Evolutionary conservation across 2,113 vertebrate genomes (phyloP), one percentile per base, ranked within the genome.

Genomic region (Sclerurus mexicanus): DNA sequence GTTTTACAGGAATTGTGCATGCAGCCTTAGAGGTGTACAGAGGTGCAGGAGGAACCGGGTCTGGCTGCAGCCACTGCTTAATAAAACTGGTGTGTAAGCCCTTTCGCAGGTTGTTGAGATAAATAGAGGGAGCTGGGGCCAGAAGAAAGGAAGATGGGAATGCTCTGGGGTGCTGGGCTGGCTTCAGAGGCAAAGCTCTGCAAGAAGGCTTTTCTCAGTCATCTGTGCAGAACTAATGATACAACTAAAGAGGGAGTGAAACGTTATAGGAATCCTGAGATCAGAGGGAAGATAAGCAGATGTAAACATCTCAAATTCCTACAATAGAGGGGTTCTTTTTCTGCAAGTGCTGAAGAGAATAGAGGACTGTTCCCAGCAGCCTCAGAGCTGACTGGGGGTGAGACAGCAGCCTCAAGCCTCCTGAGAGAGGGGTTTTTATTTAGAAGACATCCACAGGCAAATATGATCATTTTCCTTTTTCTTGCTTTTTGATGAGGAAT

Each of bases 401-500:
- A 94, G 78, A 76, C 60, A 95, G 87, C 81, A 97, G 82, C 87
- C 72, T 50, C 7, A 1, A 87, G 84, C 69, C 96, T 62, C 91
- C 78, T 68, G 91, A 73, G 91, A 77, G 24, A 82, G 67, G 49
- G 58, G 63, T 63, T 76, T 95, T 97, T 94, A 95, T 94, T 95
- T 96, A 87, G 95, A 93, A 91, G 85, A 93, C 46, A 79, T 91
- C 93, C 87, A 96, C 55, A 83, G 93, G 91, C 95, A 95, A 95
- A 92, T 90, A 87, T 23, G 35, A 49, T 75, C 69, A 46, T 58
- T 55, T 84, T 94, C 47, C 62, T 39, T 4, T 7, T 12, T 47
- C 28, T 68, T 74, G 68, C 86, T 93, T 93, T 92, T 96, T 95
- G 85, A 93, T 89, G 94, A 89, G 63, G 67, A 95, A 95, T 93